A percentile compares a stretch with the other conserved stretches of the same genome.
Evolutionary conservation across 2,113 vertebrate species (phyloP).

Genomic region (Cheilinus undulatus): DNA sequence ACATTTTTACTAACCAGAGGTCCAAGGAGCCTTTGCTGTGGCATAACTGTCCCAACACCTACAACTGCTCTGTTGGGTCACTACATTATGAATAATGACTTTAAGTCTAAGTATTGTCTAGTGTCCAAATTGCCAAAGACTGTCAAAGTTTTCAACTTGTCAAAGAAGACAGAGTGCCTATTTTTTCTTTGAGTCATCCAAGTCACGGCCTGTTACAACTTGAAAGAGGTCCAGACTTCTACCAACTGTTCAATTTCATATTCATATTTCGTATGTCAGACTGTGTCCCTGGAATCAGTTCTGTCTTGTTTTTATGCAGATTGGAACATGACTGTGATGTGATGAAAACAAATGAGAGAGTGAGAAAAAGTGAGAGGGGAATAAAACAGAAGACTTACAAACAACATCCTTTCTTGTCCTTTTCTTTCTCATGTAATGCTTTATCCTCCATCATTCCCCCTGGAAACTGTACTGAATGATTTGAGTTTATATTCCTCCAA

Average conservation of each 20-base stretch:
- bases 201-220: slow-evolving; percentile 15
- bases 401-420: slow-evolving; percentile 7
- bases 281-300: neutral
- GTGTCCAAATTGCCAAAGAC: too few species aligned
- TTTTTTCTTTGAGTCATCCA: slow-evolving; percentile 8
- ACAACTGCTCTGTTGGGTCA: too few species aligned
- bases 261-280: slow-evolving; percentile 21
- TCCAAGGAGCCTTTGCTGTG: too few species aligned
- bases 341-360: slow-evolving; percentile 39
- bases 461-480: slow-evolving; percentile 2
- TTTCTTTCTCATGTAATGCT: neutral
- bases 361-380: slow-evolving; percentile 1
- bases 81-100: too few species aligned
- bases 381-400: neutral
- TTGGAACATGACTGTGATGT: neutral
- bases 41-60: too few species aligned
- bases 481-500: slow-evolving; percentile 33
- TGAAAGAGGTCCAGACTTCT: neutral
- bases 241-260: slow-evolving; percentile 40
- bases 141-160: too few species aligned
- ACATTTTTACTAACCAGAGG: too few species aligned
- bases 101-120: too few species aligned
- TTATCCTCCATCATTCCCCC: slow-evolving; percentile 15
- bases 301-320: slow-evolving; percentile 28
- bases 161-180: slow-evolving; percentile 2